phyloP scores from a whole-genome alignment of 2,888 invertebrate genomes.

The Portevinia maculata region DNA sequence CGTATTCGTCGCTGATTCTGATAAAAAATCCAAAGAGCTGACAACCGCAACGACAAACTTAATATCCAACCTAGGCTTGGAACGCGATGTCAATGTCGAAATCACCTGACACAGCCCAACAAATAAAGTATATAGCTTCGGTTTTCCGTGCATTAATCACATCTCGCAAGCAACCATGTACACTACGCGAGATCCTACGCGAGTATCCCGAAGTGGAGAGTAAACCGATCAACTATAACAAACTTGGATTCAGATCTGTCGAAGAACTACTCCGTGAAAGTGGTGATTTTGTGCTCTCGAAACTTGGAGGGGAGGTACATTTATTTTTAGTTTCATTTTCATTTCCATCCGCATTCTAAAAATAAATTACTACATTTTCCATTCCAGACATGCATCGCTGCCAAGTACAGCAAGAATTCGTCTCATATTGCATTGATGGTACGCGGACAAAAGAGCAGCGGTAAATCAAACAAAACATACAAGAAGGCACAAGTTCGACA shows the following conservation, averaged over 20 bases:
- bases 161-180: conserved; percentile 79
- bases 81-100: conserved; percentile 70
- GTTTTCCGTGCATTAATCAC: conserved; percentile 80
- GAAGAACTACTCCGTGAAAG: conserved; percentile 86
- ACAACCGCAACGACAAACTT: neutral
- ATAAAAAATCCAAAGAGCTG: neutral
- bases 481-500: conserved; percentile 73
- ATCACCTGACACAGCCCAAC: conserved; percentile 73
- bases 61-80: conserved; percentile 13
- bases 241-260: conserved; percentile 85
- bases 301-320: conserved; percentile 83
- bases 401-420: conserved; percentile 78
- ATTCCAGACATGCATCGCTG: conserved; percentile 77
- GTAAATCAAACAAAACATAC: conserved; percentile 70
- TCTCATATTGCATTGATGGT: conserved; percentile 81
- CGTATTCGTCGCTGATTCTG: too few relatives aligned
- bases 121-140: conserved; percentile 76
- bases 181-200: conserved; percentile 81
- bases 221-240: conserved; percentile 85
- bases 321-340: conserved; percentile 20
- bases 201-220: conserved; percentile 87
- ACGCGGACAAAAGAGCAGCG: conserved; percentile 75
- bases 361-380: conserved; percentile 66
- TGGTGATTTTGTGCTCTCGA: conserved; percentile 84
- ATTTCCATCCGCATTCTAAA: conserved; percentile 59